Evolutionary conservation across 2,797 vertebrate species (phyloP), one percentile per base, ranked within the genome.

Genomic region (Salmo trutta): DNA sequence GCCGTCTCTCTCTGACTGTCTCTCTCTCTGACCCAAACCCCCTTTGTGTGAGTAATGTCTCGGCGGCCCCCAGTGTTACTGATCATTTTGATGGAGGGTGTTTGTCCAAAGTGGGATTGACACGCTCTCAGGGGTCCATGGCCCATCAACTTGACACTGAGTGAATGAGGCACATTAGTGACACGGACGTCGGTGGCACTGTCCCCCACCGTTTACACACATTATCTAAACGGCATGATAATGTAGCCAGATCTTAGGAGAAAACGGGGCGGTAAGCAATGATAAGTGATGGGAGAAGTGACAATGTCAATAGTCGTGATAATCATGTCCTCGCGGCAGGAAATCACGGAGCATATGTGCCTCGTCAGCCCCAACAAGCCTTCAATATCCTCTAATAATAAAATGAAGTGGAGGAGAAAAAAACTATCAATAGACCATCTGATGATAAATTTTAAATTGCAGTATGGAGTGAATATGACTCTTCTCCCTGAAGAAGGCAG

Each of bases 251-350:
- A 83, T 47, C 41, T 47, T 47, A 47, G 73, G 76, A 71, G 82
- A 78, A 75, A 27, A 74, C 69, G 1, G 65, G 19, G 8, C 78
- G 83, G 91, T 94, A 95, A 95, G 94, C 93, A 93, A 89, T 71
- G 94, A 95, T 96, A 94, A 95, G 93, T 81, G 91, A 88, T 81
- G 83, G 85, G 86, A 93, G 94, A 96, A 93, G 91, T 96, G 96
- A 96, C 95, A 94, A 86, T 89, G 92, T 95, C 95, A 96, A 96
- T 96, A 96, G 91, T 94, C 88, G 92, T 96, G 96, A 96, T 59
- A 59, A 59, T 59, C n/a, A 21, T 92, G 91, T 90, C 89, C 92
- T 91, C 84, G 77, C 87, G 93, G 91, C 87, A 87, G 93, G 88
- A 94, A 94, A 94, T 95, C 95, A 97, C 95, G 94, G 95, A 95